Evolutionary conservation across 2,888 invertebrate species (phyloP), one percentile per base, ranked within the genome.

Genomic region (Drosophila planitibia): DNA sequence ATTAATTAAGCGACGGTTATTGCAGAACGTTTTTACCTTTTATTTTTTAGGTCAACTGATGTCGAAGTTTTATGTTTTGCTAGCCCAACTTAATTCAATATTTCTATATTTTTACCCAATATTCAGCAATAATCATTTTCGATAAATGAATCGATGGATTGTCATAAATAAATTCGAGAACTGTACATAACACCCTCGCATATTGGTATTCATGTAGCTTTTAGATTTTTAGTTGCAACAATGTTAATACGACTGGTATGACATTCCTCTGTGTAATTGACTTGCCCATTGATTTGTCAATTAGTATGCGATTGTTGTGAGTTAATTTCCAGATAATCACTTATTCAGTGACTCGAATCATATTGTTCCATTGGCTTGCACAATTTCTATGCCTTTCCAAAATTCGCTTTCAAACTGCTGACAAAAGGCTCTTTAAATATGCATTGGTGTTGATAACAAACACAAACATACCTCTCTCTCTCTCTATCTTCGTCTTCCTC

Each of bases 381-480:
- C 32, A 41, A 35, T 28, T 22, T 54, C 10, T 32, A 39, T 35
- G 51, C 33, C 39, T 51, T 28, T 70, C 9, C 25, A 47, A 51
- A 59, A 41, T 28, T 33, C n/a, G 53, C 35, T 47, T 58, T 47
- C 33, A 39, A 58, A 28, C 49, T 71, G 67, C 54, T 59, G 77
- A 76, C 68, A 64, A 62, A 62, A 44, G 51, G 14, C 54, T 55
- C 30, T 76, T 78, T 44, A 80, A 80, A 67, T 76, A 68, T 80
- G 67, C 67, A 80, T 65, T 68, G 32, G 22, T 54, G 61, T 65
- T 71, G 67, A 68, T 55, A 64, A 47, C n/a, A 53, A 12, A 14
- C 19, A n/a, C 28, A 33, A 37, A 28, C 53, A 61, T 10, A 47
- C 22, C 58, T 32, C 22, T 9, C 12, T 44, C 9, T 25, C 5